Base-by-base conservation (phyloP, 1,140 invertebrate genomes). In the Euborellia annulipes region DNA sequence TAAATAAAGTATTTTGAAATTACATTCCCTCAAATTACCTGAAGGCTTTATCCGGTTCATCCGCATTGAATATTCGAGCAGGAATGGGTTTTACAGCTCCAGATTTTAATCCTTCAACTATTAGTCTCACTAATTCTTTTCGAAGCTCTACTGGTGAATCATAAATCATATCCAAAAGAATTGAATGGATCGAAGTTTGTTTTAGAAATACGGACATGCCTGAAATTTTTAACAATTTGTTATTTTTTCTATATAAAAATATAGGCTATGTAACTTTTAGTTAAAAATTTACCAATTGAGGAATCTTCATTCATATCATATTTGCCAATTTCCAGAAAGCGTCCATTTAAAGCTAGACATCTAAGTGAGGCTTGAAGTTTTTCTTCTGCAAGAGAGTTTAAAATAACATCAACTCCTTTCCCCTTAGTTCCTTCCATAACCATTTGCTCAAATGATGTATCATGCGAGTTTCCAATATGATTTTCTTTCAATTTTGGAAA, bases 181-280 rank as follows among this genome's bases (percentile, higher is more conserved):
- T 93, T 47, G 93, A 93, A 66, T 97, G 91, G 76, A 98, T 94
- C 13, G 85, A 81, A 2, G 89, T 87, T 59, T 98, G 97, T 58
- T 92, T 95, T 52, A 97, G 64, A 67, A 98, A 95, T 2, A 96
- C 59, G 0, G 86, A 73, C 92, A 98, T 96, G 13, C 92, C 91
- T 58, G 22, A 14, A n/a, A n/a, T n/a, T n/a, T n/a, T n/a, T n/a
- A n/a, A n/a, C n/a, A n/a, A n/a, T n/a, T n/a, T n/a, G n/a, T n/a
- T n/a, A n/a, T n/a, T n/a, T n/a, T n/a, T n/a, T n/a, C n/a, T n/a
- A n/a, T n/a, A n/a, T n/a, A n/a, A n/a, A n/a, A n/a, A n/a, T n/a
- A n/a, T n/a, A n/a, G n/a, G n/a, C n/a, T n/a, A n/a, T n/a, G n/a
- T n/a, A n/a, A n/a, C n/a, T n/a, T n/a, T n/a, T n/a, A n/a, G n/a